Base-by-base conservation (phyloP, 2,797 vertebrate genomes). In the Rhabdomys pumilio region DNA sequence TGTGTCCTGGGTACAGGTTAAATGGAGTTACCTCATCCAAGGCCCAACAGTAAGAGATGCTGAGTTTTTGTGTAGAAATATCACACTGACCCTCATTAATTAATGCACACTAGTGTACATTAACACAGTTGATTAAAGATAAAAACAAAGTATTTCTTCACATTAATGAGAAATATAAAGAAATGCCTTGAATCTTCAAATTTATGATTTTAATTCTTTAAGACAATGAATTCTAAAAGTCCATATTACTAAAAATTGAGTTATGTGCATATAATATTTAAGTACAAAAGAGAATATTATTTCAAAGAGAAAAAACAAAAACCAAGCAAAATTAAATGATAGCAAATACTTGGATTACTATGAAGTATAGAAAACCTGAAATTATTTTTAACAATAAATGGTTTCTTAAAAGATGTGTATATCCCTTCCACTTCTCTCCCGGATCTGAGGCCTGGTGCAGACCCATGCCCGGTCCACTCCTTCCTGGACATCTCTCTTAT, bases 81-180 rank as follows among this genome's bases (percentile, higher is more conserved):
- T 44, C 59, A 84, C 24, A 63, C 26, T 47, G 26, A 84, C 6
- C 9, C 81, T 44, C 38, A 84, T 44, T 26, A 44, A 89, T 77
- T 65, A 65, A 65, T 65, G 63, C 63, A 65, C 29, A 65, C 13
- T 31, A 31, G 38, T 77, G 14, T 29, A 20, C 15, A 41, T 55
- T 88, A 88, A 47, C 22, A 22, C 1, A n/a, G 24, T 9, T 57
- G 34, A 47, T 34, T 61, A 90, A 65, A 79, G 65, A 65, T 53
- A 65, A 59, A 75, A 61, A 10, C 29, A 55, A 90, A 79, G 12
- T 6, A 76, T 69, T 95, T 93, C 57, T 93, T 76, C 57, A 83
- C 77, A 15, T 92, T 59, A 91, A 11, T 89, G 44, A 93, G 19
- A 47, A 67, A 41, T 83, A 91, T 89, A n/a, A 63, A 83, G 26